Percentiles rank a stretch among this genome's conserved stretches.
phyloP scores from a whole-genome alignment of 2,888 invertebrate genomes.

The Dromius quadrimaculatus region DNA sequence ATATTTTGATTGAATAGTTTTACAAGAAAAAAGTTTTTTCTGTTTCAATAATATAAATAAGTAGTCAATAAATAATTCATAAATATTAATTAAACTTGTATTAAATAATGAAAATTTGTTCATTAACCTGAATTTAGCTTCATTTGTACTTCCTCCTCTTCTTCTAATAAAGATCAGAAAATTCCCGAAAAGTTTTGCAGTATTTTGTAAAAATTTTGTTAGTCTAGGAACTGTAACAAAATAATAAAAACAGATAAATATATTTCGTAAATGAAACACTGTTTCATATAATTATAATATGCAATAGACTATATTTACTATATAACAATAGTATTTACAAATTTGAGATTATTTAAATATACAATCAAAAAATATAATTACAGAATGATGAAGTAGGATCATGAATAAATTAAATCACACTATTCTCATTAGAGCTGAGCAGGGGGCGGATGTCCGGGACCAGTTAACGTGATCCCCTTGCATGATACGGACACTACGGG shows the following conservation, averaged over 20 bases:
- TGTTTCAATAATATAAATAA: too few species aligned
- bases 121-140: too few species aligned
- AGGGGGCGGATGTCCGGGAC: constrained; percentile 45
- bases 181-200: too few species aligned
- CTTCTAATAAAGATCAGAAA: too few species aligned
- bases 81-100: too few species aligned
- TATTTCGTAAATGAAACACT: neutral
- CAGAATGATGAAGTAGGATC: constrained; percentile 41
- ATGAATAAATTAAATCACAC: constrained; percentile 52
- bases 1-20: too few species aligned
- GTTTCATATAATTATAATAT: constrained; percentile 29
- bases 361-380: constrained; percentile 53
- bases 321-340: constrained; percentile 53
- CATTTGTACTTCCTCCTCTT: too few species aligned
- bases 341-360: constrained; percentile 50
- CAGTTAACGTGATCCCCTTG: constrained; percentile 38
- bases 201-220: too few species aligned
- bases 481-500: constrained; percentile 43
- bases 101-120: too few species aligned
- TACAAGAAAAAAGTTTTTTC: too few species aligned
- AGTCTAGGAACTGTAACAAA: neutral
- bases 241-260: too few species aligned
- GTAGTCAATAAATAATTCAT: too few species aligned
- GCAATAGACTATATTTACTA: constrained; percentile 52
- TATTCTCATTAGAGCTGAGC: constrained; percentile 48